phyloP scores from a whole-genome alignment of 2,797 vertebrate species.

The Tenualosa ilisha region DNA sequence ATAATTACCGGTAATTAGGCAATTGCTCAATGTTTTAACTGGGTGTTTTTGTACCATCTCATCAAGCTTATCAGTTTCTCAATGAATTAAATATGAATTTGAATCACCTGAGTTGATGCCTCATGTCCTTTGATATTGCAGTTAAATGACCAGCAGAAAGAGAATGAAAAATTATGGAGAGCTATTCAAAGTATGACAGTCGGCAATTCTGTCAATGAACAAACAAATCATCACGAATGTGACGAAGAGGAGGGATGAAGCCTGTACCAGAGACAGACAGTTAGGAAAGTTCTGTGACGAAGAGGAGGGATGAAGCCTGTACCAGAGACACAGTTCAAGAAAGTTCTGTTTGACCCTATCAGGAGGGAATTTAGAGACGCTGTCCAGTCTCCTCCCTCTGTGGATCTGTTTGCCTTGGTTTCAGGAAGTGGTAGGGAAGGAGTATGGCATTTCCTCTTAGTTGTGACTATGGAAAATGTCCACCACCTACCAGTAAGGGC shows the following conservation, averaged over 20 bases:
- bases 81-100: not conserved
- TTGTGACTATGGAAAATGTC: not conserved
- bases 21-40: not conserved
- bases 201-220: not conserved
- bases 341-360: not conserved
- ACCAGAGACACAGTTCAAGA: not conserved
- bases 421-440: not conserved
- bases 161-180: conserved; percentile 75
- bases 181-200: conserved; percentile 60
- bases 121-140: conserved; percentile 37
- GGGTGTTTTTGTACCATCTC: not conserved
- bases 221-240: not conserved
- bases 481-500: not conserved
- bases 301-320: not conserved
- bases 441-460: not conserved
- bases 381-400: not conserved
- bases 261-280: not conserved
- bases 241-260: conserved; percentile 16
- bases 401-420: not conserved
- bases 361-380: not conserved
- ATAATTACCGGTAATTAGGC: no score
- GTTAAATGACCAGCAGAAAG: conserved; percentile 73
- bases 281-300: not conserved
- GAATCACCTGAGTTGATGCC: conserved; percentile 15
- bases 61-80: not conserved